Conservation (phyloP, 2,797 vertebrate genomes). For the Chloroceryle inda region DNA sequence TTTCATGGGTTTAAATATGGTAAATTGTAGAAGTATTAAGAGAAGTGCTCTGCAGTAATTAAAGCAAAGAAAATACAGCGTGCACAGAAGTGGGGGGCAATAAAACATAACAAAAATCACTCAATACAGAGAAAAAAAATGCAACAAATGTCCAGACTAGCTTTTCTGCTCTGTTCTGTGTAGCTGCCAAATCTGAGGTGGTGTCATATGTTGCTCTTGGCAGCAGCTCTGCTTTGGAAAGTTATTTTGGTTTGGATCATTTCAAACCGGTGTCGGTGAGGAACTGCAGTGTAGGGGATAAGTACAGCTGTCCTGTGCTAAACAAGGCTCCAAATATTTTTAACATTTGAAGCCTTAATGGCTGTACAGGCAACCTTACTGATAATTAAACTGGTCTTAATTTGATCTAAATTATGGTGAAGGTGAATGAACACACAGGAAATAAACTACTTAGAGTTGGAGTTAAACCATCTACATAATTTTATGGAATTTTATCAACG, state of each 20-base stretch:
- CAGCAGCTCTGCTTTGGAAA: not conserved
- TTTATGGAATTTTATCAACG: not conserved
- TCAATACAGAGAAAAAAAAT: not conserved
- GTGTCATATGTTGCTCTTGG: not conserved
- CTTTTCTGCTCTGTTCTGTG: not conserved
- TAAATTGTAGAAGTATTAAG: not conserved
- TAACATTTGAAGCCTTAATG: not conserved
- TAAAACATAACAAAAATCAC: too few relatives aligned
- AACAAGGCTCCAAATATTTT: not conserved
- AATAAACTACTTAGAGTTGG: conserved; percentile 6
- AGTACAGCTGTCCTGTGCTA: not conserved
- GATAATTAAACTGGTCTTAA: not conserved
- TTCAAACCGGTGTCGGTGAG: not conserved
- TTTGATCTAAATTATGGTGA: conserved; percentile 1
- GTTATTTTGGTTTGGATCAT: conserved; percentile 13
- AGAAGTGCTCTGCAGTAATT: not conserved
- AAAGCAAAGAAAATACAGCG: not conserved
- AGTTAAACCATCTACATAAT: not conserved
- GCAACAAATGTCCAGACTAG: not conserved
- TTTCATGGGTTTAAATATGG: not conserved
- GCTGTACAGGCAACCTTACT: not conserved
- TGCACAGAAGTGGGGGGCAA: not conserved
- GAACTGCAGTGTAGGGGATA: not conserved
- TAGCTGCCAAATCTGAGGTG: not conserved
- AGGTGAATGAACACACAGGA: conserved; percentile 13